Evolutionary conservation across 2,797 vertebrate genomes (phyloP).

Genomic region (Typhlichthys eigenmanni): DNA sequence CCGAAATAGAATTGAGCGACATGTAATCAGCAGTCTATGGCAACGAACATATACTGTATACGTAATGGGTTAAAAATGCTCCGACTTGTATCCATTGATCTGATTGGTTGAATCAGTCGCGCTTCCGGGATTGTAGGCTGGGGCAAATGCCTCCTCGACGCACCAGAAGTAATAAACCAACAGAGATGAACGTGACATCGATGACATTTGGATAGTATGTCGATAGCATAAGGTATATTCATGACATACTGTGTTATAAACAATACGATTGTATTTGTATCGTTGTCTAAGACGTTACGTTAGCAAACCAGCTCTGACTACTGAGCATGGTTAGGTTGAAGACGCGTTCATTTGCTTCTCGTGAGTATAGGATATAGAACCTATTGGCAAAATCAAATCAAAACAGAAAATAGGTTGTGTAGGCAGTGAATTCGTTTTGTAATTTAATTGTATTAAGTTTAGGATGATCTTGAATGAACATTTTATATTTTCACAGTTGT

Average conservation of each 20-base stretch:
- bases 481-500: too few relatives aligned
- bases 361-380: conserved; percentile 19
- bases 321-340: conserved; percentile 37
- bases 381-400: too few relatives aligned
- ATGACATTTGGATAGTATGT: conserved; percentile 7
- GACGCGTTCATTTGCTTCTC: conserved; percentile 42
- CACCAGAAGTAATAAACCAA: conserved; percentile 55
- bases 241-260: conserved; percentile 22
- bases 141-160: conserved; percentile 58
- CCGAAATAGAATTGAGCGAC: too few relatives aligned
- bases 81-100: conserved; percentile 5
- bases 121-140: conserved; percentile 64
- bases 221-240: conserved; percentile 11
- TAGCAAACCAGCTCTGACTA: conserved; percentile 53
- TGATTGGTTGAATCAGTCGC: conserved; percentile 68
- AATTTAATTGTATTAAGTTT: too few relatives aligned
- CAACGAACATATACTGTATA: too few relatives aligned
- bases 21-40: too few relatives aligned
- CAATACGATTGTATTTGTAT: conserved; percentile 1
- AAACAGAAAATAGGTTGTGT: too few relatives aligned
- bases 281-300: conserved; percentile 6
- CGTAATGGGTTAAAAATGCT: conserved; percentile 45
- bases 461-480: too few relatives aligned
- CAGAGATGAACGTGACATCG: conserved; percentile 48
- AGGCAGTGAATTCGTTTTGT: too few relatives aligned